phyloP scores from a whole-genome alignment of 2,888 invertebrate species.

The Papilio demoleus region DNA sequence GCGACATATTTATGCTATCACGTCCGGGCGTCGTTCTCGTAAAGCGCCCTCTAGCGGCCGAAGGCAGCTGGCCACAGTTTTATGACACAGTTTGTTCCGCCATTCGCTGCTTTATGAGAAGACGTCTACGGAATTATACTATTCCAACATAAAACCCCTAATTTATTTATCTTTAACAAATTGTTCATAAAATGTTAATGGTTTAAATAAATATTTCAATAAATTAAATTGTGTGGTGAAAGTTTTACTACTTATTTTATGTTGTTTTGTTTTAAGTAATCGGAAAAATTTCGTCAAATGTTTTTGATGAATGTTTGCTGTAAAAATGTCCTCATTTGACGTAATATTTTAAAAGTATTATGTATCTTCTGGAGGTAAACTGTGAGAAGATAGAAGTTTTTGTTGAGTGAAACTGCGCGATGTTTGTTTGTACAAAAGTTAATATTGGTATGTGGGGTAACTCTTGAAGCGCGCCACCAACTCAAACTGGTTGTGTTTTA shows the following conservation, averaged over 20 bases:
- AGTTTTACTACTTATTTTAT: background rate
- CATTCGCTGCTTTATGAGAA: slow-evolving; percentile 14
- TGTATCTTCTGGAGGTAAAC: background rate
- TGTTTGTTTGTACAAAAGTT: slow-evolving; percentile 10
- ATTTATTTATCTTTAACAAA: slow-evolving; percentile 12
- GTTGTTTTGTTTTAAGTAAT: background rate
- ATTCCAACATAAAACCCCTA: slow-evolving; percentile 1
- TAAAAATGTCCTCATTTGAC: no score
- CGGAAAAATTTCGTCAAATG: no score
- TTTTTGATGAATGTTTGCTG: no score
- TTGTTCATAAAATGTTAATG: slow-evolving; percentile 1
- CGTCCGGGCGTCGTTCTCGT: slow-evolving; percentile 19
- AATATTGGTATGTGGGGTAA: slow-evolving; percentile 6
- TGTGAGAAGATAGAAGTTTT: background rate
- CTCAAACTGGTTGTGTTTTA: slow-evolving; percentile 12
- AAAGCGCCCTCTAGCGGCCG: slow-evolving; percentile 14
- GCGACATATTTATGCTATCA: slow-evolving; percentile 22
- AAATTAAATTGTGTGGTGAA: background rate
- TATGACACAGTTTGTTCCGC: slow-evolving; percentile 23
- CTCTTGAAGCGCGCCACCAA: slow-evolving; percentile 1
- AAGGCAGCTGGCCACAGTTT: slow-evolving; percentile 24
- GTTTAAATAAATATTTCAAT: background rate
- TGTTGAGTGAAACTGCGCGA: background rate
- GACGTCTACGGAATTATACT: slow-evolving; percentile 10
- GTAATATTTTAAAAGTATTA: no score